Conservation (phyloP, 1,140 invertebrate genomes). For the Littorina saxatilis region DNA sequence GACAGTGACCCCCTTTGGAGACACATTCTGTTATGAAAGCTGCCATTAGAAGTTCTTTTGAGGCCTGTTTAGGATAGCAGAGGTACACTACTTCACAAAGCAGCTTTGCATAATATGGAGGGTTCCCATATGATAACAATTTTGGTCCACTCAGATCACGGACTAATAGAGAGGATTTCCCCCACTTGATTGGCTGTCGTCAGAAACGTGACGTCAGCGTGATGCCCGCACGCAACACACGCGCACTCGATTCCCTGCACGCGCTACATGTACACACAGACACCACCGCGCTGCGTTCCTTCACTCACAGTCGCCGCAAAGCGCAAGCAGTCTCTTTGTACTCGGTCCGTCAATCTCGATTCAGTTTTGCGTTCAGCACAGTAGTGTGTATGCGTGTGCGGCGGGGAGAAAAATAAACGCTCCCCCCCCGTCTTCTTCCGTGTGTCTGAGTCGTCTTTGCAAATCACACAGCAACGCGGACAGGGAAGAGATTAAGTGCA, state of each 20-base stretch:
- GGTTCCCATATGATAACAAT: too few relatives aligned
- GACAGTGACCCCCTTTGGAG: too few relatives aligned
- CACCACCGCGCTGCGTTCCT: not conserved
- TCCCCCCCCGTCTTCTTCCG: not conserved
- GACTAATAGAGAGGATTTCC: too few relatives aligned
- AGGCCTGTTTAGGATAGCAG: not conserved
- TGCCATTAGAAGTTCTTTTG: too few relatives aligned
- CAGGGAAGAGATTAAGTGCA: too few relatives aligned
- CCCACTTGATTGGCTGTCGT: too few relatives aligned
- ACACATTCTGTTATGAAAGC: too few relatives aligned
- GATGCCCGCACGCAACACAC: not conserved
- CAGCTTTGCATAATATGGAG: not conserved
- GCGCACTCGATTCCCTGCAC: not conserved
- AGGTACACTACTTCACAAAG: not conserved
- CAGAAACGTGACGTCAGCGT: not conserved
- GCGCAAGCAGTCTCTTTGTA: too few relatives aligned
- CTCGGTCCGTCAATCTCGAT: too few relatives aligned
- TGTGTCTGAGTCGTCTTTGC: too few relatives aligned
- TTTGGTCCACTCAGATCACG: too few relatives aligned
- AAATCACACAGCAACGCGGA: too few relatives aligned
- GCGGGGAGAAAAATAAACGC: not conserved
- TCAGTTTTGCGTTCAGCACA: not conserved
- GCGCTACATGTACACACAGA: not conserved
- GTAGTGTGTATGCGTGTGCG: not conserved
- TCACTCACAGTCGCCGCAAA: not conserved